Evolutionary conservation across 2,797 vertebrate species (phyloP).

Genomic region (Sternotherus odoratus): DNA sequence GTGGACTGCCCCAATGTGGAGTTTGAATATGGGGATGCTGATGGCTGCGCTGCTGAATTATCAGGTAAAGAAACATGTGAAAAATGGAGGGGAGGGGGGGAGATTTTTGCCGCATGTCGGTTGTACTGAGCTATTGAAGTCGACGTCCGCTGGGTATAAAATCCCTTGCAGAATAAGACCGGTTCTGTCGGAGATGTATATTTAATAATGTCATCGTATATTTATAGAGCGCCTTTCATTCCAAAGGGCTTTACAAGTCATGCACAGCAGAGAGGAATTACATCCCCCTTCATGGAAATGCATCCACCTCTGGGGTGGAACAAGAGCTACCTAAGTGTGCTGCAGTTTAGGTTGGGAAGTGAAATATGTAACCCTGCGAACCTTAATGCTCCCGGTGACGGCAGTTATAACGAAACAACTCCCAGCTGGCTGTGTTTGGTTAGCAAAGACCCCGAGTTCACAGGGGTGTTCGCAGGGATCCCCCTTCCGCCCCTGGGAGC

Average conservation of each 20-base stretch:
- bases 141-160: fast-evolving
- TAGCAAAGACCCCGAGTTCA: background rate
- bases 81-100: fast-evolving
- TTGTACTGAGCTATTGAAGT: fast-evolving
- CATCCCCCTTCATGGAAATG: background rate
- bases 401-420: background rate
- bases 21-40: conserved; percentile 92
- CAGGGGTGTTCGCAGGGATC: background rate
- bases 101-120: fast-evolving
- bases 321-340: background rate
- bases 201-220: background rate
- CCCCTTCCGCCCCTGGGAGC: background rate
- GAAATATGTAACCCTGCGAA: background rate
- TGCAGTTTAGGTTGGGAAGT: background rate
- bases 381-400: background rate
- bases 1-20: conserved; percentile 95
- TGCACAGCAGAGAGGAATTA: background rate
- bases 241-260: background rate
- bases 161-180: fast-evolving
- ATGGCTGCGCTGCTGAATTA: conserved; percentile 86
- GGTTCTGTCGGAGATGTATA: background rate
- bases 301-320: background rate
- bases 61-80: conserved; percentile 84
- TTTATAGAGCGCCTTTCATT: background rate
- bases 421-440: background rate